Base-by-base conservation (phyloP, 2,888 invertebrate genomes). In the Tenthredo scrophulariae region DNA sequence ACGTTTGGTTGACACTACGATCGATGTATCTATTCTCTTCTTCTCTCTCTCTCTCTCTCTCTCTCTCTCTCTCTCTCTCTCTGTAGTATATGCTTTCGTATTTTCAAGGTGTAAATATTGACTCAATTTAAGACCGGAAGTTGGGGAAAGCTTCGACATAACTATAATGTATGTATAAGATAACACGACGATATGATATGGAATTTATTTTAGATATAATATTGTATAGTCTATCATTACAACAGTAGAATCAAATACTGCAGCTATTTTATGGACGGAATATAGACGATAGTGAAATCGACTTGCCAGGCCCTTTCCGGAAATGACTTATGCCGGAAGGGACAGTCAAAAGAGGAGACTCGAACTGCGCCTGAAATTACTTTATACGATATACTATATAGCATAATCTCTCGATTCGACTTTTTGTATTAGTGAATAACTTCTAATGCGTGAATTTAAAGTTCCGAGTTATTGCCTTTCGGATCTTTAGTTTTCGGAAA, bases 251-350 rank as follows among this genome's bases (percentile, higher is more conserved):
- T 37, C 15, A 18, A 37, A 70, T 70, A 37, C n/a, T 9, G 18
- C 15, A 37, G n/a, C 15, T 15, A n/a, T 37, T 70, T 40, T 6
- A 70, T 18, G 70, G 33, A 70, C 37, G 15, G n/a, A 18, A 70
- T 70, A 29, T 22, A 46, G 13, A 46, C 72, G 75, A 75, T 22
- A 75, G 22, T n/a, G 54, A 54, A 29, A 33, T 80, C 62, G 40
- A 80, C 58, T 40, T 33, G 62, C 77, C 80, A 37, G 58, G n/a
- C 58, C 62, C 80, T 58, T 62, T 80, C 80, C 80, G 80, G 80
- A 80, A 62, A 80, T 80, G n/a, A 62, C 37, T 10, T 46, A 46
- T 46, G 37, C 58, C 80, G 80, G 80, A 80, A 80, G 80, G 58
- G 80, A 80, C 62, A n/a, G 37, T 62, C 80, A 62, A 80, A 80